Base-by-base conservation (phyloP, 2,113 vertebrate species). In the Pedionomus torquatus region DNA sequence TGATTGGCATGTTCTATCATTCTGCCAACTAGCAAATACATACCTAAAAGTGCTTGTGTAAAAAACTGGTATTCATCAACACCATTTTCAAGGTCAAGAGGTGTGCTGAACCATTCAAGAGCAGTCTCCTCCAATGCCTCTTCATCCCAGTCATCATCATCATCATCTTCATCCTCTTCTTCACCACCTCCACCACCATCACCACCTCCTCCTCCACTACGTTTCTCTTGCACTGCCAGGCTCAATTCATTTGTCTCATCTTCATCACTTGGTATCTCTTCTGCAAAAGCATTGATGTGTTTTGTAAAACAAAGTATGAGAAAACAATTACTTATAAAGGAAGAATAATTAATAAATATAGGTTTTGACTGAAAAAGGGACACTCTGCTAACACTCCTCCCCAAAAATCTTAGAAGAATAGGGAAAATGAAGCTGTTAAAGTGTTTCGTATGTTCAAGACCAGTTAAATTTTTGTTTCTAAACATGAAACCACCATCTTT, bases 61-160 rank as follows among this genome's bases (percentile, higher is more conserved):
- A 99, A 99, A 97, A 99, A 99, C 90, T 99, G 99, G 85, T 99
- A 99, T 97, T 99, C 99, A 79, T 99, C 99, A 85, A 99, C 98
- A 86, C 99, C 98, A 30, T 98, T 99, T 97, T 99, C 99, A 21
- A 99, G 99, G 94, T 99, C 99, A 37, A 99, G 97, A 1, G 99
- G 99, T 3, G 99, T 99, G 96, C 98, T 99, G 97, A 99, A 99
- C 39, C 99, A 99, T 96, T 99, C 99, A 19, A 99, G 98, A 13
- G 99, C 98, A 2, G 99, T 99, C 64, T 99, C 99, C 86, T 99
- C 99, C 76, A 99, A 96, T 5, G 98, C 98, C 8, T 99, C 99
- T 46, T 99, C 99, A n/a, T 99, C 99, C 99, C 99, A 99, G 96
- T 99, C 99, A 3, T 99, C 99, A 0, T 99, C 99, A 0, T 99